A percentile compares a stretch with the other conserved stretches of the same genome.
Evolutionary conservation across 2,888 invertebrate genomes (phyloP).

Genomic region (Phania funesta): DNA sequence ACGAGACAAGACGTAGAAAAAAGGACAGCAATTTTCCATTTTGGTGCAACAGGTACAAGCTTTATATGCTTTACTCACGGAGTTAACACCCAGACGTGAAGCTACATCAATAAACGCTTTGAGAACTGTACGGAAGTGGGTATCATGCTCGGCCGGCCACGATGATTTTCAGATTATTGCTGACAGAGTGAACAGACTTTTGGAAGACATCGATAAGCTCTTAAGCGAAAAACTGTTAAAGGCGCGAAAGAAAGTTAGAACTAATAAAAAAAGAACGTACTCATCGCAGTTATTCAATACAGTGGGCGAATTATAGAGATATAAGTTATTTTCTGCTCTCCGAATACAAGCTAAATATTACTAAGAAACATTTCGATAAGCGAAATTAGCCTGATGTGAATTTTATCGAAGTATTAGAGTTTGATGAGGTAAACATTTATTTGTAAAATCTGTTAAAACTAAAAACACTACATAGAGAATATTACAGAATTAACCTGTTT

Average conservation of each 20-base stretch:
- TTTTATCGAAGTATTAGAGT: conserved; percentile 66
- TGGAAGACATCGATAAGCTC: conserved; percentile 7
- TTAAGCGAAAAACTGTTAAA: background rate
- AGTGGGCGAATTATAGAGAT: conserved; percentile 54
- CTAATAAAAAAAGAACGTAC: conserved; percentile 54
- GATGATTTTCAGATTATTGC: conserved; percentile 48
- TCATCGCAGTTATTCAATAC: conserved; percentile 29
- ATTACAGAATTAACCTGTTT: background rate
- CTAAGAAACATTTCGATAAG: conserved; percentile 46
- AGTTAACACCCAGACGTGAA: conserved; percentile 27
- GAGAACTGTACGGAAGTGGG: conserved; percentile 54
- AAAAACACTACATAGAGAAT: background rate
- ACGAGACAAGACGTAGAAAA: background rate
- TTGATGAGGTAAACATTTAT: conserved; percentile 57
- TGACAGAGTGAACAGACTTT: conserved; percentile 1
- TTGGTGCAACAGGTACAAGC: conserved; percentile 1
- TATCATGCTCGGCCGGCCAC: conserved; percentile 52
- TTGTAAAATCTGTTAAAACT: conserved; percentile 19
- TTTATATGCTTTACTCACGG: background rate
- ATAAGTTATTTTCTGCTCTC: conserved; percentile 59
- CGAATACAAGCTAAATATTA: conserved; percentile 50
- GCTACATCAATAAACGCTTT: conserved; percentile 43
- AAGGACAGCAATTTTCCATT: background rate
- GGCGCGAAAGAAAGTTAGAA: background rate
- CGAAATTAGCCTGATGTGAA: conserved; percentile 62